Conservation (phyloP, 2,888 invertebrate genomes). For the Ariolimax columbianus region DNA sequence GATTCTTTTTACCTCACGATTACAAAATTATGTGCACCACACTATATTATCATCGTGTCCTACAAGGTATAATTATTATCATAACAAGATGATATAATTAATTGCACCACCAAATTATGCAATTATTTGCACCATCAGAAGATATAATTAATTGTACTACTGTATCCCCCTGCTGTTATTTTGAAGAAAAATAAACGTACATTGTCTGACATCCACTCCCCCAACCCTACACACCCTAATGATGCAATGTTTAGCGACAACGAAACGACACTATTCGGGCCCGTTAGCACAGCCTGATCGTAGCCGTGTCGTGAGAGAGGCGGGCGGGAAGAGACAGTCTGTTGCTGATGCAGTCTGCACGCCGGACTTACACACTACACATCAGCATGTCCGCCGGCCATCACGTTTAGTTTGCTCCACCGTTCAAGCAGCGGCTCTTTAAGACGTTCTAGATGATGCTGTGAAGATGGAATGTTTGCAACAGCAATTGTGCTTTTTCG, state of each 20-base stretch:
- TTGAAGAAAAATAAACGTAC: too few relatives aligned
- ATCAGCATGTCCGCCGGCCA: neutral
- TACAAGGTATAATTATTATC: too few relatives aligned
- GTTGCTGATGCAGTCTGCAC: neutral
- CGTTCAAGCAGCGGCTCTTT: neutral
- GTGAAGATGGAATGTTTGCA: neutral
- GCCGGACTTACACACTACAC: slow-evolving; percentile 7
- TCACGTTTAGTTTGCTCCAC: neutral
- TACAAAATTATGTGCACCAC: too few relatives aligned
- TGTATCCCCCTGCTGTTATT: too few relatives aligned
- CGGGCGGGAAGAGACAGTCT: neutral
- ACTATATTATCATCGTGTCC: too few relatives aligned
- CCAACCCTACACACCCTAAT: neutral
- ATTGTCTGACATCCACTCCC: too few relatives aligned
- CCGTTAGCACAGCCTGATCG: neutral
- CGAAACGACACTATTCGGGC: neutral
- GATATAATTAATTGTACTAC: too few relatives aligned
- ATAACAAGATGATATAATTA: too few relatives aligned
- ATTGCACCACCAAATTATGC: too few relatives aligned
- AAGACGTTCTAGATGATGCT: neutral
- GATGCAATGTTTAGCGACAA: neutral
- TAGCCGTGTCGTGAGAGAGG: neutral
- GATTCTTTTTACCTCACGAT: too few relatives aligned
- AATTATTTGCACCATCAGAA: too few relatives aligned
- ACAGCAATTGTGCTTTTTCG: neutral